Conservation (phyloP, 2,888 invertebrate genomes). For the Metellina segmentata region DNA sequence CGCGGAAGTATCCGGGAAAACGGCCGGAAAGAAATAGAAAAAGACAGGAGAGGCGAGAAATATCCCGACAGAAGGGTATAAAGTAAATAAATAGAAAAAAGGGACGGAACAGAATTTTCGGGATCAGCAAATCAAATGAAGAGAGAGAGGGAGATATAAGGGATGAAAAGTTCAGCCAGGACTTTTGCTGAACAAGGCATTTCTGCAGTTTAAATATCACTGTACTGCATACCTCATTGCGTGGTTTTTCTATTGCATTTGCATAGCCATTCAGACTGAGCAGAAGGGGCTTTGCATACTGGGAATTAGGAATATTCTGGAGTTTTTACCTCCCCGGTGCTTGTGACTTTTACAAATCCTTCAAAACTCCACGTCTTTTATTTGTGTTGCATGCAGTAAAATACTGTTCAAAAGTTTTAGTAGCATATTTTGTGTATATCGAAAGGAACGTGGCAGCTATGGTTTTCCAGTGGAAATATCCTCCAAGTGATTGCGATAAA, state of each 20-base stretch:
- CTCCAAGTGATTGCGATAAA: no score
- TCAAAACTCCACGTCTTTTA: no score
- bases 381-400: no score
- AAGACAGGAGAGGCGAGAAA: constrained; percentile 57
- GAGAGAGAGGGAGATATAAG: constrained; percentile 46
- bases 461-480: no score
- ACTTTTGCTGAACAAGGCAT: constrained; percentile 66
- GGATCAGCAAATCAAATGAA: constrained; percentile 62
- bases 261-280: constrained; percentile 36
- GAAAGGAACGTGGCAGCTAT: no score
- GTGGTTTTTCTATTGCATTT: constrained; percentile 36
- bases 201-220: constrained; percentile 55
- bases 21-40: constrained; percentile 39
- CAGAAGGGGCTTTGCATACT: no score
- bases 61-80: constrained; percentile 46
- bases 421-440: no score
- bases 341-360: no score
- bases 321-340: no score
- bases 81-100: constrained; percentile 52
- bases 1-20: constrained; percentile 50
- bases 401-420: no score
- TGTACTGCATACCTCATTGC: constrained; percentile 45
- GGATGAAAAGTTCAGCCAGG: constrained; percentile 42
- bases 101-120: constrained; percentile 51
- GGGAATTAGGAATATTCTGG: no score